Conservation (phyloP, 2,797 vertebrate species). For the Clamator glandarius region DNA sequence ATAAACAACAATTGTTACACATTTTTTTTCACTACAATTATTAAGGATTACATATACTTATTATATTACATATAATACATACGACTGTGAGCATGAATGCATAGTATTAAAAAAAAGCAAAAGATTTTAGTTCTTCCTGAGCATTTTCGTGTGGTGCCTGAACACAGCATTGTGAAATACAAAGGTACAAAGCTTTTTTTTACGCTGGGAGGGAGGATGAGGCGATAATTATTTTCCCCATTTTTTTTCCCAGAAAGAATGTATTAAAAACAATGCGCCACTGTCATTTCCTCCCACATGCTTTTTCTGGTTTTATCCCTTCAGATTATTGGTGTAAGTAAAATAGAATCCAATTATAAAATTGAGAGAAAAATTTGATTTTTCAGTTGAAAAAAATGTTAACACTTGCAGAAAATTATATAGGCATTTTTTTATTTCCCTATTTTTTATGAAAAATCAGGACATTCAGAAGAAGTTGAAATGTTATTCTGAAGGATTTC, state of each 20-base stretch:
- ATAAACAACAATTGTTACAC: not conserved
- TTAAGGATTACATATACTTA: not conserved
- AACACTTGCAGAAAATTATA: slow-evolving; percentile 58
- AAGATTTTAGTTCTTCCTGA: not conserved
- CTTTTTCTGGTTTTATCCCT: slow-evolving; percentile 58
- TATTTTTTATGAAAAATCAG: slow-evolving; percentile 30
- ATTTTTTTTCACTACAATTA: not conserved
- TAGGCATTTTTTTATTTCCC: slow-evolving; percentile 42
- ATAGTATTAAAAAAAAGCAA: not conserved
- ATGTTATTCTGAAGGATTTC: slow-evolving; percentile 60
- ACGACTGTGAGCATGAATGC: not conserved
- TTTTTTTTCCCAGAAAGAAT: not conserved
- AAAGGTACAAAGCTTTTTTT: not conserved
- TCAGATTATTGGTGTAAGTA: slow-evolving; percentile 57
- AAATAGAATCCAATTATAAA: slow-evolving; percentile 51
- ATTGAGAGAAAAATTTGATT: slow-evolving; percentile 53
- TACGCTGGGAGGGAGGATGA: not conserved
- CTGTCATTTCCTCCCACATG: slow-evolving; percentile 39
- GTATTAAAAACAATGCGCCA: not conserved
- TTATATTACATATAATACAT: not conserved
- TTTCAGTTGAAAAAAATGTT: slow-evolving; percentile 53
- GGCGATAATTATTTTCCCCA: slow-evolving; percentile 28
- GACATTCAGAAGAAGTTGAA: slow-evolving; percentile 43
- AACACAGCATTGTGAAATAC: slow-evolving; percentile 29
- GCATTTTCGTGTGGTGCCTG: not conserved